phyloP scores from a whole-genome alignment of 1,140 invertebrate genomes.

The Phymorhynchus buccinoides region DNA sequence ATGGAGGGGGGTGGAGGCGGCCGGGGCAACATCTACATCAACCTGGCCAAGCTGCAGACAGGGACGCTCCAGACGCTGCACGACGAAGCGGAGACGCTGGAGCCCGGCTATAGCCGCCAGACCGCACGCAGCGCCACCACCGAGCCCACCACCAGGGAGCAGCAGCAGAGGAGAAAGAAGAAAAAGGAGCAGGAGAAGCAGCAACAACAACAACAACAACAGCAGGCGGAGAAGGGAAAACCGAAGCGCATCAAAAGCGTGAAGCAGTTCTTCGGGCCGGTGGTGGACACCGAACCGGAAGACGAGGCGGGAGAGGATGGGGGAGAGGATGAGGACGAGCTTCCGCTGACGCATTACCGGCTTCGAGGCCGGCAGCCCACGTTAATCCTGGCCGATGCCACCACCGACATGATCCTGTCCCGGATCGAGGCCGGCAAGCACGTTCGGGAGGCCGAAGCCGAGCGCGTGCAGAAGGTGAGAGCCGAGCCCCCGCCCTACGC shows the following conservation, averaged over 20 bases:
- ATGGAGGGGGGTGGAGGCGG: not conserved
- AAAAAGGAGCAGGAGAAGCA: conserved; percentile 8
- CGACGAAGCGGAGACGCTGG: conserved; percentile 50
- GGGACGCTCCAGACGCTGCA: conserved; percentile 60
- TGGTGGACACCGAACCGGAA: conserved; percentile 53
- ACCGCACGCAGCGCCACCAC: not conserved
- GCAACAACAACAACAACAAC: not conserved
- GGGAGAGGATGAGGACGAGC: conserved; percentile 52
- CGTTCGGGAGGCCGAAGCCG: conserved; percentile 63
- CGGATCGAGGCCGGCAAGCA: conserved; percentile 61
- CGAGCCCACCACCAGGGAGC: not conserved
- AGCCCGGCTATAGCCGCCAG: not conserved
- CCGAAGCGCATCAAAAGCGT: conserved; percentile 55
- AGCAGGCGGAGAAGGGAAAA: conserved; percentile 34
- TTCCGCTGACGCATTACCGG: conserved; percentile 61
- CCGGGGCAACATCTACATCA: conserved; percentile 60
- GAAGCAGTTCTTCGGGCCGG: conserved; percentile 68
- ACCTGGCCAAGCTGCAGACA: conserved; percentile 61
- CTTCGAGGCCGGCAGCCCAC: conserved; percentile 59
- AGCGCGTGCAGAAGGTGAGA: conserved; percentile 37
- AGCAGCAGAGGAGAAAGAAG: conserved; percentile 2
- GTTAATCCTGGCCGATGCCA: conserved; percentile 60
- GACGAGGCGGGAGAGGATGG: conserved; percentile 40
- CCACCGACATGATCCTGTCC: conserved; percentile 65
- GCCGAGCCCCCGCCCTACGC: conserved; percentile 53